Evolutionary conservation across 2,888 invertebrate species (phyloP).

Genomic region (Drosophila gaucha): DNA sequence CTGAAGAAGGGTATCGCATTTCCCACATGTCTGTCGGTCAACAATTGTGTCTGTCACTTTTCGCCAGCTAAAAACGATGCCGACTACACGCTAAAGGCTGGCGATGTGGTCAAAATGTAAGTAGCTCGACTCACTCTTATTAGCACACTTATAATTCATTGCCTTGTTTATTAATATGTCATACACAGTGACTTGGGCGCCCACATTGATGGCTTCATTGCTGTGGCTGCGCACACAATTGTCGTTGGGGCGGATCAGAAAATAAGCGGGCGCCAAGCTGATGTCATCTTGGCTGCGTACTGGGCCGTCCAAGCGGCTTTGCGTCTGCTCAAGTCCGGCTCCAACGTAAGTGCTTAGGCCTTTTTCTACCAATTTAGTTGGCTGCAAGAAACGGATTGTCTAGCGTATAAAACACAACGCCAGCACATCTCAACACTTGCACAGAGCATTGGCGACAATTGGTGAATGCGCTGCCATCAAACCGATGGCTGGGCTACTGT

Average conservation of each 20-base stretch:
- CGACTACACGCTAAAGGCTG: conserved; percentile 93
- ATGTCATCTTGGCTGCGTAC: conserved; percentile 97
- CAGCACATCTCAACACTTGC: conserved; percentile 63
- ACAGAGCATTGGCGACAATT: conserved; percentile 33
- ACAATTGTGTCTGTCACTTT: conserved; percentile 99
- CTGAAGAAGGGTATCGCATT: conserved; percentile 99
- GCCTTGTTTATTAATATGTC: not conserved
- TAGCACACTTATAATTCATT: not conserved
- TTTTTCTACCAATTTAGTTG: not conserved
- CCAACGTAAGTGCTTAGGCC: conserved; percentile 88
- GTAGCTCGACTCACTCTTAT: conserved; percentile 81
- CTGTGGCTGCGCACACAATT: conserved; percentile 98
- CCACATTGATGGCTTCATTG: conserved; percentile 99
- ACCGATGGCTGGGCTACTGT: conserved; percentile 7
- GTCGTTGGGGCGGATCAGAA: conserved; percentile 93
- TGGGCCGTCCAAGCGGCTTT: conserved; percentile 98
- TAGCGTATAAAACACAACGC: conserved; percentile 25
- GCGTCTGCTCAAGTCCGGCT: conserved; percentile 95
- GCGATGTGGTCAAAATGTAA: conserved; percentile 99
- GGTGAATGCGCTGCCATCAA: conserved; percentile 15
- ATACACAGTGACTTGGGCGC: conserved; percentile 96
- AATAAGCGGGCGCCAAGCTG: conserved; percentile 95
- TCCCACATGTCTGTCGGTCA: conserved; percentile 99
- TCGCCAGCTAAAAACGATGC: conserved; percentile 97
- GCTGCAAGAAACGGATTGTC: conserved; percentile 58